Conservation (phyloP, 2,888 invertebrate genomes). For the Macrophya annulata region DNA sequence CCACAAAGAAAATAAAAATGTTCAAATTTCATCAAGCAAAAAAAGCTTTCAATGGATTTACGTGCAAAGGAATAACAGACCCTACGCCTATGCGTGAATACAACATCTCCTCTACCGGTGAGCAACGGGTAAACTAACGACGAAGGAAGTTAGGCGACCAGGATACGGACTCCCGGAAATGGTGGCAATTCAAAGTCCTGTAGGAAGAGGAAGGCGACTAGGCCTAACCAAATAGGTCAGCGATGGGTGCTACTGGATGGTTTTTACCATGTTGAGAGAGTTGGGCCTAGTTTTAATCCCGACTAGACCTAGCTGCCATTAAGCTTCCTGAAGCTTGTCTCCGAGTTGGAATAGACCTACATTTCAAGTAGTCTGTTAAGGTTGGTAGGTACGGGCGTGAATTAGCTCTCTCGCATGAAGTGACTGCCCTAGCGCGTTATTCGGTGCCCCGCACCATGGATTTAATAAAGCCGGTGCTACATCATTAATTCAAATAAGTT, state of each 20-base stretch:
- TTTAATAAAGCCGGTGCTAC: conserved; percentile 54
- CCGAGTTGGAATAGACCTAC: conserved; percentile 19
- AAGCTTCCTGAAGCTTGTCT: conserved; percentile 42
- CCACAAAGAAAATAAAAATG: not conserved
- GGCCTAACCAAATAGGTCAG: conserved; percentile 22
- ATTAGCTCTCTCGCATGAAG: conserved; percentile 25
- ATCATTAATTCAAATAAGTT: conserved; percentile 50
- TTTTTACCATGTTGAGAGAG: not conserved
- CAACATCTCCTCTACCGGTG: not conserved
- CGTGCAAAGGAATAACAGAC: not conserved
- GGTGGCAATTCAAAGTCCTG: conserved; percentile 27
- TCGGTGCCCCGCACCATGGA: conserved; percentile 29
- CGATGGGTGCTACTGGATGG: not conserved
- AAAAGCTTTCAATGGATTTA: not conserved
- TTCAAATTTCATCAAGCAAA: not conserved
- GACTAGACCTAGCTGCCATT: conserved; percentile 12
- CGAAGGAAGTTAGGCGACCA: not conserved
- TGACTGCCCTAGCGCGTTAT: conserved; percentile 36
- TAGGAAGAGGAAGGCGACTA: not conserved
- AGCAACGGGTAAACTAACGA: not conserved
- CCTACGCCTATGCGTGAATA: not conserved
- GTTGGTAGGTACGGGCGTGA: not conserved
- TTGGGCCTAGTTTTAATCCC: conserved; percentile 39
- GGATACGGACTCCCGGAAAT: not conserved
- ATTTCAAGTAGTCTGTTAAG: conserved; percentile 25